Base-by-base conservation (phyloP, 2,888 invertebrate species). In the Trachelus iudaicus region DNA sequence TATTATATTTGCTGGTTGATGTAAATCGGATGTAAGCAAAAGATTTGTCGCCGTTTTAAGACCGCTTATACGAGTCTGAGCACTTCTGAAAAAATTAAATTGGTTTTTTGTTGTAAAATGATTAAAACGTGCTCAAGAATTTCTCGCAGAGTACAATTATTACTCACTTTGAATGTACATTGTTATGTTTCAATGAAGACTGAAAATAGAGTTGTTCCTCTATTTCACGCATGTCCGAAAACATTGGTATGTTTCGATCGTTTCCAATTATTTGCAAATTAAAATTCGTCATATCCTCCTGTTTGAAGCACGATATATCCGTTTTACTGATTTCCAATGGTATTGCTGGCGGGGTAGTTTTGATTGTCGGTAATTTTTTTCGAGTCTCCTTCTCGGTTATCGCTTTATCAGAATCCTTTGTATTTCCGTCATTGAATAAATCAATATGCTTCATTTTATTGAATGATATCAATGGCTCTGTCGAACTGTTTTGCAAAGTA, bases 221-320 rank as follows among this genome's bases (percentile, higher is more conserved):
- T 34, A 80, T 75, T n/a, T 83, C 77, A 73, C 81, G 79, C 33
- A 85, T 81, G 77, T 85, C 85, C 34, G 86, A 76, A 78, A 86
- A 86, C 34, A 85, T 81, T 34, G 88, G 87, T 40, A 89, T 85
- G 37, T 86, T 80, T 76, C 88, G 82, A 76, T 89, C 87, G 31
- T 86, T 87, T 69, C 73, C 13, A 37, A 73, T 69, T 68, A 78
- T 73, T n/a, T 40, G 69, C 12, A 69, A 69, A 76, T 77, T 77
- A 68, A 13, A 11, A 69, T 75, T 69, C 13, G 34, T 75, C 23
- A 15, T 35, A 75, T 79, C 34, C 11, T 73, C 35, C 13, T 75
- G 73, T 6, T 73, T 37, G 34, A 75, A 34, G 15, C 75, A 34
- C 75, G 75, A 75, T n/a, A 75, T 75, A 15, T 75, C 73, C n/a